A percentile compares a stretch with the other conserved stretches of the same genome.
These are phyloP conservation scores for Achatina immaculata DNA, from an alignment of 1,140 invertebrate genomes.

Conservation along the genomic window DNA sequence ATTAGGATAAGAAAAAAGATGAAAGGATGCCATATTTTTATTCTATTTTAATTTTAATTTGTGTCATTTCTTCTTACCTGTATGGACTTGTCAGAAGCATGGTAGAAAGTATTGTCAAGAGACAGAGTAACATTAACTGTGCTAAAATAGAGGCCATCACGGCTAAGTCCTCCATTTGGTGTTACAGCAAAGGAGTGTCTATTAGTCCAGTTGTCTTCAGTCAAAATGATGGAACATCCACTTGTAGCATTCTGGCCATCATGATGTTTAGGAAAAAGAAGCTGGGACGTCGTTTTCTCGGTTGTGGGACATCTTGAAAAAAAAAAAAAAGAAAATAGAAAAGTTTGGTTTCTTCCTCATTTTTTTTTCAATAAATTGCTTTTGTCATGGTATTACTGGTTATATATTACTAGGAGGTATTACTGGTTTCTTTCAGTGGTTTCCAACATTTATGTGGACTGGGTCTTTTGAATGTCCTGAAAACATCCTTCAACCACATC, in stretches of 20 bases:
- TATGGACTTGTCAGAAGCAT: not conserved
- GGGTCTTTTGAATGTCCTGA: too few relatives aligned
- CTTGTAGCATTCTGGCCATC: not conserved
- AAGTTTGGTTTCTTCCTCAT: too few relatives aligned
- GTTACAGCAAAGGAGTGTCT: conserved; percentile 9
- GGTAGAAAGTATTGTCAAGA: conserved; percentile 10
- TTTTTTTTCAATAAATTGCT: too few relatives aligned
- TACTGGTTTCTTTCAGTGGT: too few relatives aligned
- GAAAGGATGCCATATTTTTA: too few relatives aligned
- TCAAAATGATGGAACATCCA: not conserved
- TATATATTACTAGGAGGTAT: too few relatives aligned
- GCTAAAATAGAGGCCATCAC: not conserved
- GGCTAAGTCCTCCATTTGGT: not conserved
- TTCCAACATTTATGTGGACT: too few relatives aligned
- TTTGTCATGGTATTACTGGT: too few relatives aligned
- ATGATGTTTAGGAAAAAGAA: not conserved
- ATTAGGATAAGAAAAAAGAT: too few relatives aligned
- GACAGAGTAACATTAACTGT: not conserved
- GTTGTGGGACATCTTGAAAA: conserved; percentile 4
- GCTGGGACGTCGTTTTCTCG: not conserved
- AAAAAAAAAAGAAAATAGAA: too few relatives aligned
- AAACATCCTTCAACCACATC: too few relatives aligned
- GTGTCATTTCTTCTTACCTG: not conserved
- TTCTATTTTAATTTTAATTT: too few relatives aligned
- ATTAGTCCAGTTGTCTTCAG: not conserved